Base-by-base conservation (phyloP, 1,140 invertebrate species). In the Schmidtea mediterranea region DNA sequence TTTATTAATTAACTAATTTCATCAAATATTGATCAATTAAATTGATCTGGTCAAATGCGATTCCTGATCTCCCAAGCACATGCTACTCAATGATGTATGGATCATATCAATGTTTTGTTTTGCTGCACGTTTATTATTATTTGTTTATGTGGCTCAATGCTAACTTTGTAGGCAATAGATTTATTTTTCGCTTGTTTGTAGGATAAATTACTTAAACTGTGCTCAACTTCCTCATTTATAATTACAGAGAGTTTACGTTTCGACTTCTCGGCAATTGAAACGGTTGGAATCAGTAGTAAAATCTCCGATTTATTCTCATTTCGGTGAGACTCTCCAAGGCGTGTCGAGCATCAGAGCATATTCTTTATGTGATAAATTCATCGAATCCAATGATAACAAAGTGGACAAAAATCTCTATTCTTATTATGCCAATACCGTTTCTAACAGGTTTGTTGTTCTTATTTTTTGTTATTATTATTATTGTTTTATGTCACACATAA, bases 261-360 rank as follows among this genome's bases (percentile, higher is more conserved):
- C 57, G 2, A 61, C 62, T 6, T 68, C 64, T 3, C 57, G 68
- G 43, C 68, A 69, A 48, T 37, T 68, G 15, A 66, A 68, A 43
- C 52, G 65, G 15, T 54, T 67, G 1, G 65, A 67, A 46, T 59
- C 60, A 8, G 58, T 62, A 5, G 55, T 55, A 5, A 46, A 60
- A 10, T 68, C 65, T 5, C 65, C 65, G 0, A 64, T 69, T 16
- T 68, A 62, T 47, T 66, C 63, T 18, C 65, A 66, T 52, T 62
- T 67, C 37, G 53, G 55, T 2, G 65, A 67, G 45, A 61, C 62
- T 10, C 36, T 71, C 2, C 54, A 61, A 48, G 71, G 71, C 23
- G 59, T 50, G 54, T 50, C 55, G 6, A 65, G 64, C 6, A 73
- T 73, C 37, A 53, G 72, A 50, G 70, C 72, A 3, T 73, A 62